Percentiles rank a stretch among this genome's conserved stretches.
Conservation (phyloP, 2,113 vertebrate genomes). For the Lophotis ruficrista region DNA sequence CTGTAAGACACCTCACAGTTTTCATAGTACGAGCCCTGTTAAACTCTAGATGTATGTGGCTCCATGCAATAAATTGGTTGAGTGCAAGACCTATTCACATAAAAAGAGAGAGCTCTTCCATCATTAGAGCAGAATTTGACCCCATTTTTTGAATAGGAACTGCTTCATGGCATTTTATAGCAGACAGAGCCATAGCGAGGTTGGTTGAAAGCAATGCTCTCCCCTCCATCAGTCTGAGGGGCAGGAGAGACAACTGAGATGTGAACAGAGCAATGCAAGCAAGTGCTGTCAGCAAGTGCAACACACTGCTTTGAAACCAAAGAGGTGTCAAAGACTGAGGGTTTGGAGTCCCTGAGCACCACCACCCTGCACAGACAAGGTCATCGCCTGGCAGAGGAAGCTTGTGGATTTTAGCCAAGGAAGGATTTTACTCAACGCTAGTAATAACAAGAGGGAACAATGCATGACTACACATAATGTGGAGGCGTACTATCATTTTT, state of each 20-base stretch:
- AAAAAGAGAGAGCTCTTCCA: background rate
- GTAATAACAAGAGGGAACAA: background rate
- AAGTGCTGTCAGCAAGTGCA: background rate
- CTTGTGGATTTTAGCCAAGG: background rate
- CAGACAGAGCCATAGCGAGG: background rate
- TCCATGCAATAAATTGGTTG: background rate
- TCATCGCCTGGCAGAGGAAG: background rate
- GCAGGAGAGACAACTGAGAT: background rate
- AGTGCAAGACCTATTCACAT: background rate
- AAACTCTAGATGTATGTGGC: background rate
- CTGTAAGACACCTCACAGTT: background rate
- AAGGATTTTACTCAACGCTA: background rate
- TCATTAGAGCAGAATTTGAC: background rate
- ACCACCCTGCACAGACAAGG: background rate
- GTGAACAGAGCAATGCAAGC: background rate
- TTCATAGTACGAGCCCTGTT: background rate
- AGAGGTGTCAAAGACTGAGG: background rate
- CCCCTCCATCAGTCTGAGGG: fast-evolving
- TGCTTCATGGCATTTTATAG: background rate
- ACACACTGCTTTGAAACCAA: background rate
- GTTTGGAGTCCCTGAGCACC: background rate
- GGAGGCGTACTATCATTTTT: background rate
- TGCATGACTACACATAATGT: background rate
- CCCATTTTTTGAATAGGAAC: background rate
- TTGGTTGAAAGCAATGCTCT: background rate